Base-by-base conservation (phyloP, 2,113 vertebrate species). In the Todiramphus chloris region DNA sequence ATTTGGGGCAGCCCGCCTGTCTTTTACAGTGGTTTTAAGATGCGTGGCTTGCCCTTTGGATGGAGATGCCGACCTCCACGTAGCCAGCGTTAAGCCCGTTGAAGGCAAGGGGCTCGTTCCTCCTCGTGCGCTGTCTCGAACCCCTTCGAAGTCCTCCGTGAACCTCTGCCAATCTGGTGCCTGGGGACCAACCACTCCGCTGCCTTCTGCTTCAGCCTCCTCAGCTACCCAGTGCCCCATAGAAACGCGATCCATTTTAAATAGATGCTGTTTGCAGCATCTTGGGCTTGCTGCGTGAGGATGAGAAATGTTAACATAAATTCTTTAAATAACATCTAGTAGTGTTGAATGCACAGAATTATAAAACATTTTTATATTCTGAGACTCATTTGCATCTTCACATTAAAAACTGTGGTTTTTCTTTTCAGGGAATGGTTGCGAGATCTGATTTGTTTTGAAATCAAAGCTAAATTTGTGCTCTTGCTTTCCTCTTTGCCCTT, bases 401-500 rank as follows among this genome's bases (percentile, higher is more conserved):
- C 93, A 83, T 95, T 96, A 95, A 96, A 97, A 97, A 89, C 82
- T 81, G 90, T 89, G 89, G 81, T 96, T 97, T 96, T 96, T 94
- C 94, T 96, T 95, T 92, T 95, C 58, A 68, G 89, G 83, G 70
- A 95, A 95, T 44, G 89, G 84, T 93, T 94, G 83, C 87, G 28
- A 89, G 88, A 97, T 95, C 79, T 96, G 91, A 94, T 96, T 96
- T 96, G 88, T 97, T 94, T 97, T 96, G 91, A 97, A 96, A 97
- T 94, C 93, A 93, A 96, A 91, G 94, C 90, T 96, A 93, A 91
- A 96, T 96, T 95, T 97, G 91, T 94, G 86, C 91, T 97, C 77
- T 87, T 94, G 43, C 86, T 50, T 97, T 91, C 64, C 83, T 94
- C 93, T 97, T 87, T 96, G 95, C 94, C 93, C 95, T 96, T 95